These are phyloP conservation scores for Geophilus truncorum DNA, from an alignment of 2,888 invertebrate genomes.

Conservation along the genomic window DNA sequence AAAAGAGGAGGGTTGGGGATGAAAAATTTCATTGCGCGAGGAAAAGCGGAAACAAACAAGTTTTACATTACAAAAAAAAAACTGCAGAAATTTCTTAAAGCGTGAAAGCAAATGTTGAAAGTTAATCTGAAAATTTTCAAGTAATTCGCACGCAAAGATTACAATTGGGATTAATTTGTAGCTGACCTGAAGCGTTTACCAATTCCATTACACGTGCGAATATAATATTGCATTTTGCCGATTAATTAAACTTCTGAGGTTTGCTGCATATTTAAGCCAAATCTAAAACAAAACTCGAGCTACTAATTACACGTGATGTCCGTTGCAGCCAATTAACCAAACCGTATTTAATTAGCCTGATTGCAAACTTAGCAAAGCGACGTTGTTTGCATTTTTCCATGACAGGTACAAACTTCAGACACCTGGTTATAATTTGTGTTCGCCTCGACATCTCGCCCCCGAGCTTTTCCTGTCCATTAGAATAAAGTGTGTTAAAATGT, in stretches of 20 bases:
- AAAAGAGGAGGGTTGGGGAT: not conserved
- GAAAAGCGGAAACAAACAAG: not conserved
- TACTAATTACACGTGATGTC: not conserved
- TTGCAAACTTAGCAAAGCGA: constrained; percentile 9
- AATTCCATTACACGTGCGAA: not conserved
- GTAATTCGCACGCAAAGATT: not conserved
- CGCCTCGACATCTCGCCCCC: constrained; percentile 21
- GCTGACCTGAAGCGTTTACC: not conserved
- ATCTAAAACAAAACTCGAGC: not conserved
- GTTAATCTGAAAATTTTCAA: not conserved
- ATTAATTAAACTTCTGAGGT: constrained; percentile 6
- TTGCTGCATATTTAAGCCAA: not conserved
- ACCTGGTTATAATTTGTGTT: constrained; percentile 24
- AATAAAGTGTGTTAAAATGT: constrained; percentile 27
- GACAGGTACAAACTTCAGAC: constrained; percentile 13
- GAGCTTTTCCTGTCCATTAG: constrained; percentile 27
- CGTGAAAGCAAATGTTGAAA: not conserved
- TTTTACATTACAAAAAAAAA: not conserved
- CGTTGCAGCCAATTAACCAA: constrained; percentile 9
- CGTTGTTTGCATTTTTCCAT: constrained; percentile 13
- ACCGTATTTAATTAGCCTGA: not conserved
- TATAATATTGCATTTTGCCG: not conserved
- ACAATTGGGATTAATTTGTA: not conserved
- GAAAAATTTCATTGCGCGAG: not conserved
- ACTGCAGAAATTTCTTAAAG: not conserved